Base-by-base conservation (phyloP, 2,888 invertebrate species). In the Cynaeus angustus region DNA sequence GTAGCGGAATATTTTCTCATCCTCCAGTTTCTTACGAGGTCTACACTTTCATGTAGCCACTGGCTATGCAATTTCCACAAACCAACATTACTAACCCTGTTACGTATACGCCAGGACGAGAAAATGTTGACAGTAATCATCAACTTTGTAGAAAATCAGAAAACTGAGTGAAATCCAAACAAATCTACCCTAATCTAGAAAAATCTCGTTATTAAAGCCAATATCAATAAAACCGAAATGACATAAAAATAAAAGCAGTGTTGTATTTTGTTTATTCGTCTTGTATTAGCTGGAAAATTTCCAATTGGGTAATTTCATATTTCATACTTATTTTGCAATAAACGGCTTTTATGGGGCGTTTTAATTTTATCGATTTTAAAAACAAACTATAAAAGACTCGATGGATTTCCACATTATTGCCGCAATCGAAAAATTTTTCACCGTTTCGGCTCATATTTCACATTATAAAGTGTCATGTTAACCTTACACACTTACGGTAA, bases 41-140 rank as follows among this genome's bases (percentile, higher is more conserved):
- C 58, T 67, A 21, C 52, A 41, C 52, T 52, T 52, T 48, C 41
- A 21, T 14, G 43, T 45, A 67, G 59, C 52, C 59, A 58, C 8
- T 66, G 66, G 66, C 66, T 28, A 48, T 52, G 59, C 66, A 67
- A 59, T 67, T 67, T 59, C 28, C 59, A 59, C 55, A 41, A 48
- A 26, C 33, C 46, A 43, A 45, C 43, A 43, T 41, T 41, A 30
- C 13, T 65, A 65, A 65, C 28, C 53, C 6, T 41, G 46, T 65
- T 65, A 55, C 8, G 30, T n/a, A 26, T 14, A 30, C 9, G 16
- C 5, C 59, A 59, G 28, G 26, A 26, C 16, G 38, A 56, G 9
- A 5, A 12, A 43, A 12, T 59, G 45, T 59, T 45, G 45, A 59
- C 59, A 28, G 14, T 45, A 14, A 53, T 33, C 9, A 53, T 12